Evolutionary conservation across 2,113 vertebrate species (phyloP).

Genomic region (Pristiophorus japonicus): DNA sequence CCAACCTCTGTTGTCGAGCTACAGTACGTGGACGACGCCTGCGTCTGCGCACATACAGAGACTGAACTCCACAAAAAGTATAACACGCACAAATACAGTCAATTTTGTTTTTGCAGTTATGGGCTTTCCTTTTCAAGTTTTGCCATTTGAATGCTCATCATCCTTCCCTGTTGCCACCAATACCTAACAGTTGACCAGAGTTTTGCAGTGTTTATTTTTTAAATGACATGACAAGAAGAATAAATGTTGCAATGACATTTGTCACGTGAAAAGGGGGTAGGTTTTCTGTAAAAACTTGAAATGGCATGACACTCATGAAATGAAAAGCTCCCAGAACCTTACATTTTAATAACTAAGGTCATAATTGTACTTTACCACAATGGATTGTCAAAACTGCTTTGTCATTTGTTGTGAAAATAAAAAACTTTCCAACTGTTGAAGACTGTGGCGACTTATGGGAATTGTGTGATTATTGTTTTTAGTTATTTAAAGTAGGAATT

Average conservation of each 20-base stretch:
- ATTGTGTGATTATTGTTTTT: constrained; percentile 3
- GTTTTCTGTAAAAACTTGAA: not conserved
- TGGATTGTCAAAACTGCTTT: not conserved
- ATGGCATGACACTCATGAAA: not conserved
- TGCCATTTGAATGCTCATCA: not conserved
- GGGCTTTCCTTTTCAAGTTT: not conserved
- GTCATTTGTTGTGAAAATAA: not conserved
- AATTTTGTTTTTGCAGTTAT: not conserved
- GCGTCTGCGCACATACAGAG: too few species aligned
- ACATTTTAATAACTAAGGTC: not conserved
- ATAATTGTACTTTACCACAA: not conserved
- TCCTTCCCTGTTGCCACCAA: not conserved
- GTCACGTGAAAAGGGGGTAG: not conserved
- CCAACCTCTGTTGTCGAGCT: too few species aligned
- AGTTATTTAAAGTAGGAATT: not conserved
- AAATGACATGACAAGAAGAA: constrained; percentile 13
- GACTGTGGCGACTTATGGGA: not conserved
- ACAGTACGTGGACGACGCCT: too few species aligned
- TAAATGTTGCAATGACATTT: not conserved
- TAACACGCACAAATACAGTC: not conserved
- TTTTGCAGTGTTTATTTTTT: not conserved
- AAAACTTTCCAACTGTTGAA: not conserved
- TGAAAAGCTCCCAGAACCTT: not conserved
- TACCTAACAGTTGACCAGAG: not conserved
- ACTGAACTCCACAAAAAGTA: not conserved